phyloP scores from a whole-genome alignment of 2,113 vertebrate species.

The Heterotilapia buettikoferi region DNA sequence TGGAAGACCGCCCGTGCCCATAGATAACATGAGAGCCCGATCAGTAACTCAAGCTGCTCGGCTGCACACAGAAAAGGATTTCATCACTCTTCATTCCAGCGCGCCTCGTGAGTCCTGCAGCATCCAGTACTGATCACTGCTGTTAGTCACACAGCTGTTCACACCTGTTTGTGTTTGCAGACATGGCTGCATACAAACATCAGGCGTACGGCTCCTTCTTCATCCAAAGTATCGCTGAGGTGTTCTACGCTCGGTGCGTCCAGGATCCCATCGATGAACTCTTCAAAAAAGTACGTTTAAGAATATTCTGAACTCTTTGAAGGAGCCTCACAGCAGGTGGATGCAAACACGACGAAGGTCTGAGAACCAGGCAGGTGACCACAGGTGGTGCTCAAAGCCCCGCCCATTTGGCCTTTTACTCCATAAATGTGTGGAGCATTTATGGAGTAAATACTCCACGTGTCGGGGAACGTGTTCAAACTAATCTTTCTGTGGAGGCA shows the following conservation, averaged over 20 bases:
- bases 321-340: background rate
- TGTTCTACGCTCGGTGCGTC: constrained; percentile 40
- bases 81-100: constrained; percentile 71
- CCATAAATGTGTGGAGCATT: background rate
- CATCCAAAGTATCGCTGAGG: constrained; percentile 56
- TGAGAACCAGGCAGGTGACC: background rate
- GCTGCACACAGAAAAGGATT: constrained; percentile 75
- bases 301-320: background rate
- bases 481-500: background rate
- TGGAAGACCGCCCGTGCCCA: rapidly evolving
- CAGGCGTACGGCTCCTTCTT: constrained; percentile 31
- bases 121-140: background rate
- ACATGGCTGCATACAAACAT: constrained; percentile 65
- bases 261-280: constrained; percentile 67
- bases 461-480: background rate
- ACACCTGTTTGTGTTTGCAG: constrained; percentile 34
- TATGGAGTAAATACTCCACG: no score
- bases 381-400: background rate
- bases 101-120: constrained; percentile 68
- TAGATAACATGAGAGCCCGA: rapidly evolving
- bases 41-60: background rate
- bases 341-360: background rate
- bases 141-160: background rate
- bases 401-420: background rate
- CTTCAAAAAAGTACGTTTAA: constrained; percentile 68